Percentiles rank a stretch among this genome's conserved stretches.
These are phyloP conservation scores for Girardia tigrina DNA, from an alignment of 2,888 invertebrate species.

Conservation along the genomic window DNA sequence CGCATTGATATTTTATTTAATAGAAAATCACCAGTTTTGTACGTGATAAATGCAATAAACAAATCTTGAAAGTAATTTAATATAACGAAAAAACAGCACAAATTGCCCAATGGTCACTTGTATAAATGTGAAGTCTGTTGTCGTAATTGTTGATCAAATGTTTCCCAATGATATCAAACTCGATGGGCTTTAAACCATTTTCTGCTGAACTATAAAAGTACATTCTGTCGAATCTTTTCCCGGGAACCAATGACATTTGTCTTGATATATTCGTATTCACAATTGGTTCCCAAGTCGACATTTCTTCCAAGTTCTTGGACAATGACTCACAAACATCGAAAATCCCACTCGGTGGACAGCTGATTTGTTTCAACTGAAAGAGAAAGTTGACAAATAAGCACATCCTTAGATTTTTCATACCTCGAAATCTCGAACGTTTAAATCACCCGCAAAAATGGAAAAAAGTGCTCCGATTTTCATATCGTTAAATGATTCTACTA, in stretches of 20 bases:
- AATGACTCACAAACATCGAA: neutral
- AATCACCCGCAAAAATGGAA: neutral
- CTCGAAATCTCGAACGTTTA: constrained; percentile 3
- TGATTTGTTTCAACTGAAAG: neutral
- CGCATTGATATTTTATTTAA: too few relatives aligned
- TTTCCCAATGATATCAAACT: neutral
- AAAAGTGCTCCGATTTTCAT: neutral
- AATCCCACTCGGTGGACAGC: neutral
- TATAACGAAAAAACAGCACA: neutral
- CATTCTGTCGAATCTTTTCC: neutral
- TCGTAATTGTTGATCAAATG: neutral
- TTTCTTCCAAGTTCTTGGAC: neutral
- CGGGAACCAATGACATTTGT: neutral
- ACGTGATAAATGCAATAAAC: neutral
- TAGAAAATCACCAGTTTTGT: neutral
- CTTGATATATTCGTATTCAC: neutral
- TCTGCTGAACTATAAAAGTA: neutral
- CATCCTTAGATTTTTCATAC: too few relatives aligned
- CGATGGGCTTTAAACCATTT: neutral
- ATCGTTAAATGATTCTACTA: neutral
- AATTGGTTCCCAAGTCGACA: neutral
- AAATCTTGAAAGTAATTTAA: neutral
- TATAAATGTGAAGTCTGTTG: too few relatives aligned
- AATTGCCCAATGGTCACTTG: constrained; percentile 6
- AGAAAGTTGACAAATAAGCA: neutral